Percentiles rank a stretch among this genome's conserved stretches.
Conservation (phyloP, 2,113 vertebrate genomes). For the Sebastes schlegelii region DNA sequence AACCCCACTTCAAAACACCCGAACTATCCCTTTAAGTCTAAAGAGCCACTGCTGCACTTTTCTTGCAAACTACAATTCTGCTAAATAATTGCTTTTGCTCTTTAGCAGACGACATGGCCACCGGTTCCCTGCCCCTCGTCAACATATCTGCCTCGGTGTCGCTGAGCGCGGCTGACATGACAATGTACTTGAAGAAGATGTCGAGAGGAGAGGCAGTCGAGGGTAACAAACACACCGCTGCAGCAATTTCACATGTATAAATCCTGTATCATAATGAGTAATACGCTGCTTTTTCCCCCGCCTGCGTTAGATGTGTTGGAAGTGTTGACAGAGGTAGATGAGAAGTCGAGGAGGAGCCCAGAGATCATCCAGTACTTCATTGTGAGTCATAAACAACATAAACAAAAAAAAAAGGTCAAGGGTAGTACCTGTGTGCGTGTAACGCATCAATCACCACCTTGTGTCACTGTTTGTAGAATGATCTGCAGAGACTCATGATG, state of each 20-base stretch:
- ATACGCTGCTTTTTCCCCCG: background rate
- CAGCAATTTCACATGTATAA: background rate
- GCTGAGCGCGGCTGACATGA: constrained; percentile 90
- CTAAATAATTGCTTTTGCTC: background rate
- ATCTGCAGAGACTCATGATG: constrained; percentile 95
- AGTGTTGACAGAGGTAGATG: constrained; percentile 95
- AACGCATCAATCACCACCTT: constrained; percentile 10
- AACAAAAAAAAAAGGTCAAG: constrained; percentile 7
- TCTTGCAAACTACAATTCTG: background rate
- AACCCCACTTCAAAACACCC: no score
- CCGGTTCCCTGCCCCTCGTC: constrained; percentile 91
- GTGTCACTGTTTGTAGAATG: constrained; percentile 83
- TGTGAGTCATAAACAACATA: constrained; percentile 83
- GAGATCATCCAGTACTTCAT: constrained; percentile 96
- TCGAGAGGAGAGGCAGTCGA: constrained; percentile 92
- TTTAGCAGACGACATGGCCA: constrained; percentile 86
- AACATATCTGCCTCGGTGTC: constrained; percentile 91
- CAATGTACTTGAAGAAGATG: constrained; percentile 92
- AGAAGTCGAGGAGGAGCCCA: constrained; percentile 95
- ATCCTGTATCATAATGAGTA: constrained; percentile 36
- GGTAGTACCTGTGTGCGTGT: background rate
- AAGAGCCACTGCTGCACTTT: background rate
- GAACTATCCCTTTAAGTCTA: background rate
- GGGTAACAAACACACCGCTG: constrained; percentile 81
- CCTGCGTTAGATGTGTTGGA: constrained; percentile 90